phyloP scores from a whole-genome alignment of 1,140 invertebrate species.

The Protaetia brevitarsis region DNA sequence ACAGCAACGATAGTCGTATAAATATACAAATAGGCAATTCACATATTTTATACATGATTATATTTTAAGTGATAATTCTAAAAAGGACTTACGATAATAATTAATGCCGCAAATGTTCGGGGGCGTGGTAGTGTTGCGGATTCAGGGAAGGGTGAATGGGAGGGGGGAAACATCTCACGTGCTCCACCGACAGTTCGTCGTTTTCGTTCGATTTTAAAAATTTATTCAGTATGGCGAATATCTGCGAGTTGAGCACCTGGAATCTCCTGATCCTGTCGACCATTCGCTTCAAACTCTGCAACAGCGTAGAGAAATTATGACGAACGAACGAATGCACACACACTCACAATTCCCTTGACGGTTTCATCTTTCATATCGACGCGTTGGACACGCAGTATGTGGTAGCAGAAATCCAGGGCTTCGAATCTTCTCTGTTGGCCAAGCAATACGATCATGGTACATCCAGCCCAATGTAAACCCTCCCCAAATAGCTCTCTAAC shows the following conservation, averaged over 20 bases:
- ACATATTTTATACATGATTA: too few relatives aligned
- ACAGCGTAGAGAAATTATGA: slow-evolving; percentile 37
- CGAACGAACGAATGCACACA: slow-evolving; percentile 24
- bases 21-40: too few relatives aligned
- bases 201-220: slow-evolving; percentile 85
- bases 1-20: too few relatives aligned
- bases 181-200: slow-evolving; percentile 87
- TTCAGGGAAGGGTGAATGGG: slow-evolving; percentile 77
- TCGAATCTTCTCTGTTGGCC: slow-evolving; percentile 97
- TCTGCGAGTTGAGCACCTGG: slow-evolving; percentile 98
- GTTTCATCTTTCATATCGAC: slow-evolving; percentile 96
- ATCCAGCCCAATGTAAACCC: slow-evolving; percentile 98
- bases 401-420: slow-evolving; percentile 98
- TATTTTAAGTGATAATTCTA: too few relatives aligned
- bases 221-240: slow-evolving; percentile 96
- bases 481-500: slow-evolving; percentile 95
- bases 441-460: slow-evolving; percentile 95
- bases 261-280: slow-evolving; percentile 96
- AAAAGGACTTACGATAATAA: too few relatives aligned
- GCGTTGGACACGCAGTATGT: slow-evolving; percentile 92
- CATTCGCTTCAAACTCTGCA: slow-evolving; percentile 91
- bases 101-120: slow-evolving; percentile 56
- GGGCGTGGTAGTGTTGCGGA: slow-evolving; percentile 61
- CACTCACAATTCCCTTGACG: slow-evolving; percentile 93
- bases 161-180: slow-evolving; percentile 95